Conservation (phyloP, 2,113 vertebrate genomes). For the Zonotrichia leucophrys region DNA sequence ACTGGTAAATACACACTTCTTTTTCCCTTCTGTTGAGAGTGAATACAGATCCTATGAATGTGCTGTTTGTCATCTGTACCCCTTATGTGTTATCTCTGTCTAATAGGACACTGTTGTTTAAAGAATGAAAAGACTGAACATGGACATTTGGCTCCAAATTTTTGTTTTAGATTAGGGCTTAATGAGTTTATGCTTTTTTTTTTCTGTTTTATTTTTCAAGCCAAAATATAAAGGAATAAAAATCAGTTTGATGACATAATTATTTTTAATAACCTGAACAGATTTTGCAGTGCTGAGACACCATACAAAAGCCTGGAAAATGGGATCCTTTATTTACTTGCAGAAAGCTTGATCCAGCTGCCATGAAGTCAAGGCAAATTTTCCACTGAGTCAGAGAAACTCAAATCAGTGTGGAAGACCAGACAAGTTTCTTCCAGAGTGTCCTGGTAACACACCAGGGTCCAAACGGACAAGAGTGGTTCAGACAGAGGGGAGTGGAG, state of each 20-base stretch:
- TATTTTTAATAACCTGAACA: slow-evolving; percentile 17
- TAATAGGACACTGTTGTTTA: slow-evolving; percentile 6
- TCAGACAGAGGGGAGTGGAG: neutral
- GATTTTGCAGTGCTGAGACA: neutral
- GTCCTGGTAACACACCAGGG: neutral
- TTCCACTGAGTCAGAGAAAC: slow-evolving; percentile 1
- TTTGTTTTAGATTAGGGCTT: slow-evolving; percentile 39
- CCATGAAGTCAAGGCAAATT: slow-evolving; percentile 9
- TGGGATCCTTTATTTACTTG: neutral
- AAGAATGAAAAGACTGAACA: slow-evolving; percentile 7
- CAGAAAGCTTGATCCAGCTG: slow-evolving; percentile 1
- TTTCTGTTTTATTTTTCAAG: slow-evolving; percentile 10
- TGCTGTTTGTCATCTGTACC: slow-evolving; percentile 12
- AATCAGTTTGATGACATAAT: slow-evolving; percentile 16
- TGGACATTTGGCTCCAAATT: neutral
- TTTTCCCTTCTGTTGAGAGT: neutral
- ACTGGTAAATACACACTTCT: slow-evolving; percentile 30
- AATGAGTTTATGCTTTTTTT: slow-evolving; percentile 22
- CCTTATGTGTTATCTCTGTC: slow-evolving; percentile 9
- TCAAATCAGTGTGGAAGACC: neutral
- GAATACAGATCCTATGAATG: neutral
- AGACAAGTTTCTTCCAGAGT: neutral
- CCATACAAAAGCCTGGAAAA: neutral
- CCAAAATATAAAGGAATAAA: slow-evolving; percentile 6
- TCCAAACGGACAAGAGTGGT: neutral